Evolutionary conservation across 1,140 invertebrate genomes (phyloP), one percentile per base, ranked within the genome.

Genomic region (Bursaphelenchus mucronatus): DNA sequence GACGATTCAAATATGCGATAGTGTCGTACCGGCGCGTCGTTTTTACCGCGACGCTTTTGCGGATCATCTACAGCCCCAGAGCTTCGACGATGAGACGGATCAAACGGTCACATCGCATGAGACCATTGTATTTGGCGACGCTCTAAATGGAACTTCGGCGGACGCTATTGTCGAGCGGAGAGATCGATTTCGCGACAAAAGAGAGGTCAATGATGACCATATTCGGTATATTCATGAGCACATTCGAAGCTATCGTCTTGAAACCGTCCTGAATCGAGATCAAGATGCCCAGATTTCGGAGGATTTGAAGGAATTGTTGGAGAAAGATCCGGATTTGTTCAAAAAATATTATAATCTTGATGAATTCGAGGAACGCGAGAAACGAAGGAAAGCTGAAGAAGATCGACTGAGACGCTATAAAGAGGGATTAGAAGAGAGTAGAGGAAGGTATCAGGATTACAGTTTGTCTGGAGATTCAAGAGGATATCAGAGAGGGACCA

Each of bases 201-300:
- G 63, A 19, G 17, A 64, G n/a, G 41, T 64, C 8, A 54, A 40
- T 5, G 63, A 64, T 30, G 58, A 64, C 56, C 57, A 63, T 21
- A 47, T 63, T 53, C 57, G 43, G 13, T 59, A 59, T 44, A 41
- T 64, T 10, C 63, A 64, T 21, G 63, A 64, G 46, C 63, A 64
- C 39, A 30, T 64, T 44, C 58, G 56, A 43, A 19, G n/a, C 13
- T 64, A 64, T 40, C 61, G 63, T 41, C 40, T 64, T 13, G 63
- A 64, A 39, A 50, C 63, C 10, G 46, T 64, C 11, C 17, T 64
- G 57, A 39, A 59, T 19, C 19, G 57, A 1, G 57, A 59, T 43
- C 57, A 59, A 7, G 19, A 11, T 11, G 11, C 13, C 40, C 10
- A 59, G 13, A 40, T 59, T 3, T 13, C 13, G 9, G 57, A 1